Conservation (phyloP, 2,113 vertebrate genomes). For the Natator depressus region DNA sequence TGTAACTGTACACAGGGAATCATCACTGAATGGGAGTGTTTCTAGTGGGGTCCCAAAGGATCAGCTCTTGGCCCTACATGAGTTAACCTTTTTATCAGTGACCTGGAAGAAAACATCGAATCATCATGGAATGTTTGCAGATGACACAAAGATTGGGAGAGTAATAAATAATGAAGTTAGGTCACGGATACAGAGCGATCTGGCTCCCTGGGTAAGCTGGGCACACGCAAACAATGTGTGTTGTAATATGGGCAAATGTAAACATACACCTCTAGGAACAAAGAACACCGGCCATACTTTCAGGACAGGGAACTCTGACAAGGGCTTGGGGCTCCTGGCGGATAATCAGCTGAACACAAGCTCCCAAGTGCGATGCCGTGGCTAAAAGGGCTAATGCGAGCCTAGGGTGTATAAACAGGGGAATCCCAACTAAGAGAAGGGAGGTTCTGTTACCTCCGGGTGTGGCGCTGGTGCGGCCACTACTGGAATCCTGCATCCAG, state of each 20-base stretch:
- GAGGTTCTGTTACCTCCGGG: neutral
- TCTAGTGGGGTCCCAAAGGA: neutral
- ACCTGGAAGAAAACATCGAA: neutral
- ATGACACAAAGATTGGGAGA: neutral
- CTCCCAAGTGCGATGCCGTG: neutral
- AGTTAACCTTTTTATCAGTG: neutral
- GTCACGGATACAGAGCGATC: neutral
- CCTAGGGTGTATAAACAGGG: neutral
- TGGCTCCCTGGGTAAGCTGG: neutral
- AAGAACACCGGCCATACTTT: neutral
- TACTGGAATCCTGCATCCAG: neutral
- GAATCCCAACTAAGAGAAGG: neutral
- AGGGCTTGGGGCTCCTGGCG: neutral
- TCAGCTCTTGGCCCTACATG: neutral
- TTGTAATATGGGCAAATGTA: neutral
- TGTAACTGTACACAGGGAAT: neutral
- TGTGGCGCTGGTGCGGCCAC: neutral
- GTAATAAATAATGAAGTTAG: neutral
- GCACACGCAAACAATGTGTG: neutral
- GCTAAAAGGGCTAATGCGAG: neutral
- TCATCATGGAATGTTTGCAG: neutral
- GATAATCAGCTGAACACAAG: neutral
- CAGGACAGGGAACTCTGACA: neutral
- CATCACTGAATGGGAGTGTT: neutral
- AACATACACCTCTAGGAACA: neutral